Conservation (phyloP, 2,797 vertebrate species). For the Oreochromis grahami region DNA sequence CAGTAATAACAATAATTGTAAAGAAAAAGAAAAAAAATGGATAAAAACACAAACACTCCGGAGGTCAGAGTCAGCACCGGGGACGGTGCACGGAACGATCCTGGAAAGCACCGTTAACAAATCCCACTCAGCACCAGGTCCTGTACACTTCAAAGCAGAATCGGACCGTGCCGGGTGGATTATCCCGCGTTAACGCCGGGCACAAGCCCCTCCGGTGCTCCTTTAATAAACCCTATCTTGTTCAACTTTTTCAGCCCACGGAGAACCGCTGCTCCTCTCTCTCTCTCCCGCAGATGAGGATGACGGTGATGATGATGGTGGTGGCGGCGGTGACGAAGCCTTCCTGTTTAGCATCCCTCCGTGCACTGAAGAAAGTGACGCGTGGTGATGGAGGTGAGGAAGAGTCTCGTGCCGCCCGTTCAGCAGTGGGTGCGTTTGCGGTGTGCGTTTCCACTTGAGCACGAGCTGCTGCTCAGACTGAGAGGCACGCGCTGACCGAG, state of each 20-base stretch:
- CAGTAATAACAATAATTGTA: not conserved
- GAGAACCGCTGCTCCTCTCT: not conserved
- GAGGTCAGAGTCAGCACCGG: not conserved
- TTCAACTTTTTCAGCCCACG: conserved; percentile 50
- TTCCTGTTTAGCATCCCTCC: conserved; percentile 22
- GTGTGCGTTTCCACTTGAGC: not conserved
- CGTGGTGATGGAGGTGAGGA: not conserved
- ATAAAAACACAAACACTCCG: not conserved
- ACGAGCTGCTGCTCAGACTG: conserved; percentile 7
- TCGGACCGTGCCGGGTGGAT: not conserved
- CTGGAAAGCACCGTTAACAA: not conserved
- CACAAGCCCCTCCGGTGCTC: conserved; percentile 5
- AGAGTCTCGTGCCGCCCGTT: conserved; percentile 5
- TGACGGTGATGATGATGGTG: not conserved
- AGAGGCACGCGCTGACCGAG: not conserved
- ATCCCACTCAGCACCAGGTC: not conserved
- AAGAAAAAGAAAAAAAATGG: not conserved
- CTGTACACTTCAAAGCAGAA: not conserved
- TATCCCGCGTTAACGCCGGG: conserved; percentile 1
- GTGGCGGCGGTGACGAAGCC: conserved; percentile 2
- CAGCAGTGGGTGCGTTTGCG: conserved; percentile 4
- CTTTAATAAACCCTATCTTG: conserved; percentile 9
- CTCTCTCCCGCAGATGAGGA: not conserved
- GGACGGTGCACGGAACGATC: not conserved
- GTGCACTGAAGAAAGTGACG: conserved; percentile 6